A percentile compares a stretch with the other conserved stretches of the same genome.
Conservation (phyloP, 2,113 vertebrate genomes). For the Pelobates fuscus region DNA sequence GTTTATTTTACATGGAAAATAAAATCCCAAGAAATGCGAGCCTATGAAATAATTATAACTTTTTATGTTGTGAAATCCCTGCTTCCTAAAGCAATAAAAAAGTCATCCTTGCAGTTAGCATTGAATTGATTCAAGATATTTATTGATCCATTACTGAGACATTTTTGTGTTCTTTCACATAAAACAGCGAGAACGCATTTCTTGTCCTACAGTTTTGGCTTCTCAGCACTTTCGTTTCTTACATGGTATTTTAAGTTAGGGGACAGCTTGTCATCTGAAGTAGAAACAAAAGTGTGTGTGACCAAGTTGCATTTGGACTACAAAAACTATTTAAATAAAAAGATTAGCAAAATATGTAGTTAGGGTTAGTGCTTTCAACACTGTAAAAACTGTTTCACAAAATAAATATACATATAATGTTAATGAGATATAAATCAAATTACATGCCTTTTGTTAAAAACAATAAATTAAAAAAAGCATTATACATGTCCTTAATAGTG, state of each 20-base stretch:
- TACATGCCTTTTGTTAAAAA: too few species aligned
- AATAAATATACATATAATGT: too few species aligned
- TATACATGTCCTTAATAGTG: too few species aligned
- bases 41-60: slow-evolving; percentile 37
- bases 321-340: too few species aligned
- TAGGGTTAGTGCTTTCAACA: too few species aligned
- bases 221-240: slow-evolving; percentile 35
- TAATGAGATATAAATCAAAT: too few species aligned
- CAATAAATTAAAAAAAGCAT: too few species aligned
- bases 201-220: not conserved
- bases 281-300: not conserved
- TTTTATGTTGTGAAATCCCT: slow-evolving; percentile 55
- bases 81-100: slow-evolving; percentile 60
- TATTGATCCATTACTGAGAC: slow-evolving; percentile 55
- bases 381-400: too few species aligned
- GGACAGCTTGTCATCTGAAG: slow-evolving; percentile 11
- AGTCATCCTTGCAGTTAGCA: slow-evolving; percentile 62
- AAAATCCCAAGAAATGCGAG: slow-evolving; percentile 5
- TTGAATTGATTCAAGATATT: slow-evolving; percentile 51
- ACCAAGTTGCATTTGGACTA: too few species aligned
- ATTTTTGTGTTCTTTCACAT: slow-evolving; percentile 54
- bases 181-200: slow-evolving; percentile 53
- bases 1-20: slow-evolving; percentile 8
- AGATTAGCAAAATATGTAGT: too few species aligned
- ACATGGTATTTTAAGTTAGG: slow-evolving; percentile 13